Conservation (phyloP, 2,888 invertebrate species). For the Aquatica leii region DNA sequence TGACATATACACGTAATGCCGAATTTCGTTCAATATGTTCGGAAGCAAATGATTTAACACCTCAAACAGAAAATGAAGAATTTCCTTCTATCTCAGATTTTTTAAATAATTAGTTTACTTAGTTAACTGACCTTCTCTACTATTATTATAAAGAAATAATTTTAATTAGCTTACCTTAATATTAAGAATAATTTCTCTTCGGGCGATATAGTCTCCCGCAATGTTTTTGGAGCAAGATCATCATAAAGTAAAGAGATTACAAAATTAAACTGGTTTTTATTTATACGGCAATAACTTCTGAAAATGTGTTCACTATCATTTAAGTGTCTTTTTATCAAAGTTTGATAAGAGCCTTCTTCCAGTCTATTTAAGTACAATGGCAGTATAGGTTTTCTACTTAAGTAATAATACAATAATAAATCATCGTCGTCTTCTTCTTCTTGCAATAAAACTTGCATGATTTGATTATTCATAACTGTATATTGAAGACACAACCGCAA, state of each 20-base stretch:
- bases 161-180: constrained; percentile 2
- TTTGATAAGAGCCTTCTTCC: neutral
- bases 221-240: neutral
- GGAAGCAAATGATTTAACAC: neutral
- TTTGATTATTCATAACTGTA: too few species aligned
- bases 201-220: neutral
- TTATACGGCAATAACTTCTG: constrained; percentile 7
- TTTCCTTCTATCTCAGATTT: too few species aligned
- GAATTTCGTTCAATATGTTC: neutral
- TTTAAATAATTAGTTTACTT: too few species aligned
- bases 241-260: neutral
- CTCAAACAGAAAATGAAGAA: neutral
- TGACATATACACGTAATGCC: neutral
- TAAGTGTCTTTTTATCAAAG: neutral
- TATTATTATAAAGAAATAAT: neutral
- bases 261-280: constrained; percentile 9
- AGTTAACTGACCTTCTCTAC: too few species aligned
- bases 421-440: neutral
- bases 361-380: neutral
- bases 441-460: neutral
- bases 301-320: neutral
- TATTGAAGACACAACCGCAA: too few species aligned
- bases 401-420: neutral
- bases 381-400: neutral
- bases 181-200: constrained; percentile 1